Percentiles rank a stretch among this genome's conserved stretches.
phyloP scores from a whole-genome alignment of 2,797 vertebrate genomes.

The Bufotes viridis region DNA sequence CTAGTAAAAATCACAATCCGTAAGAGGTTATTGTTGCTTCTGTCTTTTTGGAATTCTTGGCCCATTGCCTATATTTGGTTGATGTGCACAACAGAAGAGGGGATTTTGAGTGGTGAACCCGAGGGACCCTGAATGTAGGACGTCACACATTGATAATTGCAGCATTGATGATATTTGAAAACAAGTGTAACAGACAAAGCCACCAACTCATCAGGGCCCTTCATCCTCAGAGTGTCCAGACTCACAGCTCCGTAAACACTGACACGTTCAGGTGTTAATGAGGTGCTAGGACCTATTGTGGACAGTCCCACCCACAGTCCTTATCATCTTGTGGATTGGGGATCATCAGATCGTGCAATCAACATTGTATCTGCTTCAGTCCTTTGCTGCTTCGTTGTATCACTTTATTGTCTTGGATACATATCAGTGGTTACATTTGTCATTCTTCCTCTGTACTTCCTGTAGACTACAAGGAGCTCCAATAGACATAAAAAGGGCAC shows the following conservation, averaged over 20 bases:
- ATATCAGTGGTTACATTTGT: background rate
- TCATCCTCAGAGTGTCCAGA: background rate
- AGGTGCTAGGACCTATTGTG: constrained; percentile 21
- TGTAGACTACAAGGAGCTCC: background rate
- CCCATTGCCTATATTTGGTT: background rate
- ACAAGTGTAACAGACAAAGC: background rate
- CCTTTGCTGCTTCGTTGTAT: background rate
- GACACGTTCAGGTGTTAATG: constrained; percentile 8
- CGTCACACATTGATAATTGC: background rate
- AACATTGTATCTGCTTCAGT: background rate
- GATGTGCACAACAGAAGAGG: background rate
- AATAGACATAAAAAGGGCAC: background rate
- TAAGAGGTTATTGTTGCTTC: background rate
- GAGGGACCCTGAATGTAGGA: background rate
- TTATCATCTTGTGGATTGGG: constrained; percentile 30
- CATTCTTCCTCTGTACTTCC: background rate
- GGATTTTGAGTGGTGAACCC: background rate
- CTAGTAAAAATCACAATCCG: background rate
- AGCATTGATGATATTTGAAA: background rate
- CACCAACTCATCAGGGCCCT: too few species aligned
- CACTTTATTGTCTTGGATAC: background rate
- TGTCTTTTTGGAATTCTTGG: background rate
- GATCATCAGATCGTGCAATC: constrained; percentile 8
- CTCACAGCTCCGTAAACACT: constrained; percentile 3
- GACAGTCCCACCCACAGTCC: background rate